Base-by-base conservation (phyloP, 1,140 invertebrate genomes). In the Ceratina japonica region DNA sequence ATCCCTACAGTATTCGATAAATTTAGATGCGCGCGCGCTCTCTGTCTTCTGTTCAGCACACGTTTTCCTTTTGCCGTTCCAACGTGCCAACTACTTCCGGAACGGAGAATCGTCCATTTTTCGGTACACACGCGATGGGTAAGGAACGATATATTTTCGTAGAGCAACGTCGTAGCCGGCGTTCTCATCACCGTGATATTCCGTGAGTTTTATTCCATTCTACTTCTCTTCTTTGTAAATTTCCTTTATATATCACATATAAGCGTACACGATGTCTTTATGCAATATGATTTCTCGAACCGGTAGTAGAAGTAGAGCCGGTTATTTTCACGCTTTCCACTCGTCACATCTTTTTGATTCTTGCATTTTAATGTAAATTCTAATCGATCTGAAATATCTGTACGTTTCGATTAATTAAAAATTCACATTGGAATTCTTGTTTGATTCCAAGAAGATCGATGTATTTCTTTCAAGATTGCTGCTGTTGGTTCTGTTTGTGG, bases 111-210 rank as follows among this genome's bases (percentile, higher is more conserved):
- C 83, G 85, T 86, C 86, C 87, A 92, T 88, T 91, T 91, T 91
- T 87, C 84, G 61, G 80, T 87, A 89, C 89, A 89, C 90, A 88
- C 90, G 89, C 90, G 90, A 91, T 91, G 90, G 80, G 75, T 56
- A 63, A 83, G 87, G 86, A 89, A 91, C 91, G 91, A 92, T 92
- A 87, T 92, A 91, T 88, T 89, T 87, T 66, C 79, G 61, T 71
- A 51, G 81, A 89, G 82, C 91, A 88, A 92, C 91, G 91, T 91
- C 91, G 90, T 89, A 86, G 84, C 87, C 87, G 90, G 89, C 82
- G 85, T 84, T 83, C 71, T 51, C 54, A 0, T 71, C 73, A 86
- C 74, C 44, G 92, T 91, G 89, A 87, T 82, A 81, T 77, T 82
- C 62, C 64, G 91, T 92, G 79, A 91, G 91, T 91, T 86, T 80